Base-by-base conservation (phyloP, 2,113 vertebrate species). In the Tyrannus savana region DNA sequence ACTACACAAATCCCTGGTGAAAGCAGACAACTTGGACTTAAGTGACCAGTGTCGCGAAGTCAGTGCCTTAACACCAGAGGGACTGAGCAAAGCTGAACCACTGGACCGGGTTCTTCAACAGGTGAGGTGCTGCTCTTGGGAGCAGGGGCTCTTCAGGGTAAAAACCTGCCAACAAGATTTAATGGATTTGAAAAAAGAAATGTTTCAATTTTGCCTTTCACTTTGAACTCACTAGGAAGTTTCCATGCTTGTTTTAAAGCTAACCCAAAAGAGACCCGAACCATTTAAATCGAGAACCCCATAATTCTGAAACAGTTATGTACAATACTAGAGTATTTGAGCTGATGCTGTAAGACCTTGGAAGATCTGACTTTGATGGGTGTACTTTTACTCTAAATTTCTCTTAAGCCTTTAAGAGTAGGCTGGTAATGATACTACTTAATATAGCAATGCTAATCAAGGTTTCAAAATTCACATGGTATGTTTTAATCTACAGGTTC, bases 51-150 rank as follows among this genome's bases (percentile, higher is more conserved):
- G 99, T 86, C 98, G 98, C 3, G 99, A 99, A 94, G 98, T 98
- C 75, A 99, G 98, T 3, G 98, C 98, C 16, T 97, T 99, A 96
- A 98, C 96, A 23, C 66, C 98, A 42, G 99, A 99, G 42, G 99
- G 99, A 64, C 8, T 99, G 87, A 67, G 97, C 89, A 98, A 98
- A 92, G 99, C 99, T 12, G 99, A 99, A 76, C 98, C 99, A 4
- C 97, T 99, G 97, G 99, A 99, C 92, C 98, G 98, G 78, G 98
- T 98, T 83, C 97, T 99, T 86, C 99, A 99, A 39, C 98, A 99
- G 99, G 99, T 99, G 98, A 99, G 98, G 68, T 9, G 39, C 55
- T 76, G 71, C 55, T 27, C 52, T 19, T 11, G 53, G 31, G 13
- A 94, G 35, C 50, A 53, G 53, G 52, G 64, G 60, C 58, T 59